These are phyloP conservation scores for Pseudochaenichthys georgianus DNA, from an alignment of 2,797 vertebrate species.

Conservation along the genomic window DNA sequence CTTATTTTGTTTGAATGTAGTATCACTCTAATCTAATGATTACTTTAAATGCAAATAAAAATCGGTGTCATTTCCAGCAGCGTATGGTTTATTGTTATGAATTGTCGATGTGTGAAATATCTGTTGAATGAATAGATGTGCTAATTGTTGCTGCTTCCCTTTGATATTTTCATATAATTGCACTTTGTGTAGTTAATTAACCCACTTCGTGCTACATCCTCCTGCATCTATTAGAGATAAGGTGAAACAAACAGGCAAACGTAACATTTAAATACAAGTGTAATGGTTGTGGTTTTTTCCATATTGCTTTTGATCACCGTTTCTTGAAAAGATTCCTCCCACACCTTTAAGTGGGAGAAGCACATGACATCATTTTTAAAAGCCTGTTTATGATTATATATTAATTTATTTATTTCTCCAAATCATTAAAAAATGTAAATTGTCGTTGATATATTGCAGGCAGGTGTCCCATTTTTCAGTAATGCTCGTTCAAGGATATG, in stretches of 20 bases:
- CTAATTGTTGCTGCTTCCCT: neutral
- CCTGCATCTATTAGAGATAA: neutral
- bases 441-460: constrained; percentile 13
- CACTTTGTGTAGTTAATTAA: constrained; percentile 4
- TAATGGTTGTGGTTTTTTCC: constrained; percentile 12
- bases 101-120: neutral
- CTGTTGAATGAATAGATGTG: neutral
- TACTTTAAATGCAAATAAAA: neutral
- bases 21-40: no score
- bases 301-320: neutral
- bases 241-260: neutral
- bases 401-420: constrained; percentile 6
- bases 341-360: neutral
- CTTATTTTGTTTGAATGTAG: neutral
- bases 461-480: constrained; percentile 42
- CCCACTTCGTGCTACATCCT: neutral
- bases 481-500: constrained; percentile 2
- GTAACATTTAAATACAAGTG: constrained; percentile 5
- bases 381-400: neutral
- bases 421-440: constrained; percentile 11
- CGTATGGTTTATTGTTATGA: neutral
- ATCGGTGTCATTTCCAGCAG: neutral
- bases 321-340: neutral
- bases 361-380: constrained; percentile 14
- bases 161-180: constrained; percentile 10